phyloP scores from a whole-genome alignment of 2,888 invertebrate genomes.

The Drosophila mimica region DNA sequence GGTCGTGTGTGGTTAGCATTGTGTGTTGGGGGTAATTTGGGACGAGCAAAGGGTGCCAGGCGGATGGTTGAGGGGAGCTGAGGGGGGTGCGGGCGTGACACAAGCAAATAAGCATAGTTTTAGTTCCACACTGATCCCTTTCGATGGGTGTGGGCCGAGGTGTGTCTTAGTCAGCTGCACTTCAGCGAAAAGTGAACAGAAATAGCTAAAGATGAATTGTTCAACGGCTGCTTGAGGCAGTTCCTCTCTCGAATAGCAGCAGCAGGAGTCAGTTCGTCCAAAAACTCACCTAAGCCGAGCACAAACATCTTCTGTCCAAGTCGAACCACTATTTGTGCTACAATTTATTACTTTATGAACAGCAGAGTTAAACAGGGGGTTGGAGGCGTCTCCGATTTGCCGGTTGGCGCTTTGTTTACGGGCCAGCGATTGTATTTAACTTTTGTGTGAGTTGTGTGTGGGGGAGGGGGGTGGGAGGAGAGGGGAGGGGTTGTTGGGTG shows the following conservation, averaged over 20 bases:
- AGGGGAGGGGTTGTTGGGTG: conserved; percentile 5
- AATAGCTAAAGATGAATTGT: conserved; percentile 69
- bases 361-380: conserved; percentile 26
- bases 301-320: conserved; percentile 50
- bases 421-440: conserved; percentile 80
- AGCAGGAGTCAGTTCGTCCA: not conserved
- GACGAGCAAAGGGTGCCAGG: conserved; percentile 29
- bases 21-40: conserved; percentile 57
- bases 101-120: conserved; percentile 68
- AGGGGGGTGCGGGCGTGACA: conserved; percentile 52
- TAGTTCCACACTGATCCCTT: conserved; percentile 64
- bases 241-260: not conserved
- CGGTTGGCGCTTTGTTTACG: conserved; percentile 70
- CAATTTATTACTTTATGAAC: conserved; percentile 83
- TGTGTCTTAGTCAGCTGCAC: conserved; percentile 29
- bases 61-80: conserved; percentile 6
- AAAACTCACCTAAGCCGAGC: conserved; percentile 4
- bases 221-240: conserved; percentile 44
- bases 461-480: not conserved
- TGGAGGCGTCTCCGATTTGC: conserved; percentile 4
- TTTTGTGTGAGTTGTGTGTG: conserved; percentile 23
- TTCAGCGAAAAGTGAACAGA: conserved; percentile 26
- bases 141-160: not conserved
- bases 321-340: conserved; percentile 79
- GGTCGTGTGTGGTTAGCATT: conserved; percentile 77